Evolutionary conservation across 2,113 vertebrate species (phyloP), one percentile per base, ranked within the genome.

Genomic region (Aptenodytes patagonicus): DNA sequence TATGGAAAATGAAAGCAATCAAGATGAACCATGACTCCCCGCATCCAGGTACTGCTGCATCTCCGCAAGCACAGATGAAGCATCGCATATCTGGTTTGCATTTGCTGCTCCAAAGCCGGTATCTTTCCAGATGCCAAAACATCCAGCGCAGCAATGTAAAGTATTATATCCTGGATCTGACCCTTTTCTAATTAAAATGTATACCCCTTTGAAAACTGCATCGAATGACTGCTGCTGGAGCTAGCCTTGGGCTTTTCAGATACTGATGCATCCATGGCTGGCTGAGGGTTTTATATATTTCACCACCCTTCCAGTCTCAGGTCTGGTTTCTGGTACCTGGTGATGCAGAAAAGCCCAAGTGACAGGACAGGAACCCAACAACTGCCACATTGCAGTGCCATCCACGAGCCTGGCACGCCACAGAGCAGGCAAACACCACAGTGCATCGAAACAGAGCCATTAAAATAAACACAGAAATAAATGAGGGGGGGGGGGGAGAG

Each of bases 321-420:
- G 49, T 71, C 55, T 77, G 49, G 10, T 51, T 91, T 88, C 58
- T 57, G 47, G 52, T 76, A 82, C 36, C 40, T 77, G 47, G 80
- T n/a, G 79, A 92, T 52, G 95, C 88, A 93, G 94, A 95, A 95
- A 89, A 93, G 55, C 38, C 76, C 80, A 54, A 70, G 58, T 20
- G 88, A 95, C 85, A 70, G 42, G 46, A 65, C 20, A 73, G 52
- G 36, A 92, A 31, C 62, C 58, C 80, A 90, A 40, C 79, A 93
- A 71, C 93, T 95, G 76, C 49, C 88, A 89, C 11, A 0, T 0
- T 19, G 61, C 58, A n/a, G 52, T 36, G 64, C 36, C 60, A 66
- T 21, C 72, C 40, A 68, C 0, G 1, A 90, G 72, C 20, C 64
- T 40, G 54, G 83, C 54, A 26, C 3, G 18, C 24, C 38, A 58